phyloP scores from a whole-genome alignment of 2,888 invertebrate species.

The Drosophila siamana region DNA sequence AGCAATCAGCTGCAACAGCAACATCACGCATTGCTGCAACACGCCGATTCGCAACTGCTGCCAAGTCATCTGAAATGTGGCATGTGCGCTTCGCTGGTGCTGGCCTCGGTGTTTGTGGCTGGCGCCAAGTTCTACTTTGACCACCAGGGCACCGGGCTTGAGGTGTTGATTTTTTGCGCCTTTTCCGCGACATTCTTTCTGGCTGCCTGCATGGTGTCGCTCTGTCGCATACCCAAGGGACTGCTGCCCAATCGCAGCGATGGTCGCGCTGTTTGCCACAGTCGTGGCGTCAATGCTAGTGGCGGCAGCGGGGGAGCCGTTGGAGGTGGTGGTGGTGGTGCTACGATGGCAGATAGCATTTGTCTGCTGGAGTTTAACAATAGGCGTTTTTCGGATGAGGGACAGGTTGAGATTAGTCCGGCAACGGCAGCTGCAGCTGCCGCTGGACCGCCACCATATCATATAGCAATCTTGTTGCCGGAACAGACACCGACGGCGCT shows the following conservation, averaged over 20 bases:
- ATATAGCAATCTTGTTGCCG: constrained; percentile 92
- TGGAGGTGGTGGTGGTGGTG: background rate
- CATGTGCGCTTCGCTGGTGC: constrained; percentile 90
- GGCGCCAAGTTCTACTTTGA: constrained; percentile 91
- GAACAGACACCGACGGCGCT: constrained; percentile 81
- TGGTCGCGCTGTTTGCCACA: constrained; percentile 66
- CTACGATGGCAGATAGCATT: constrained; percentile 21
- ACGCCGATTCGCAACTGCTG: constrained; percentile 78
- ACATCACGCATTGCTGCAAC: constrained; percentile 65
- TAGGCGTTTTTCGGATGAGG: constrained; percentile 64
- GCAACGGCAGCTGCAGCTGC: constrained; percentile 70
- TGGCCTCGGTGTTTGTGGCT: constrained; percentile 89
- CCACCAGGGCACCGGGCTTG: constrained; percentile 87
- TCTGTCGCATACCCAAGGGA: constrained; percentile 87
- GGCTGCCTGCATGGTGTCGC: constrained; percentile 88
- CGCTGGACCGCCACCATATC: constrained; percentile 91
- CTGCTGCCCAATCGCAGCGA: constrained; percentile 70
- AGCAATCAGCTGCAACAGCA: constrained; percentile 73
- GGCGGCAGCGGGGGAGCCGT: background rate
- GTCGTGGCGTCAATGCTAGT: constrained; percentile 61
- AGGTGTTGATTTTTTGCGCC: constrained; percentile 88
- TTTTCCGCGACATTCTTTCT: constrained; percentile 88
- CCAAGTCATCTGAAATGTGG: constrained; percentile 88
- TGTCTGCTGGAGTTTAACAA: constrained; percentile 64
- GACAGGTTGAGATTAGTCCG: constrained; percentile 44